Percentiles rank a stretch among this genome's conserved stretches.
Evolutionary conservation across 2,888 invertebrate genomes (phyloP).

Genomic region (Agapetus fuscipes): DNA sequence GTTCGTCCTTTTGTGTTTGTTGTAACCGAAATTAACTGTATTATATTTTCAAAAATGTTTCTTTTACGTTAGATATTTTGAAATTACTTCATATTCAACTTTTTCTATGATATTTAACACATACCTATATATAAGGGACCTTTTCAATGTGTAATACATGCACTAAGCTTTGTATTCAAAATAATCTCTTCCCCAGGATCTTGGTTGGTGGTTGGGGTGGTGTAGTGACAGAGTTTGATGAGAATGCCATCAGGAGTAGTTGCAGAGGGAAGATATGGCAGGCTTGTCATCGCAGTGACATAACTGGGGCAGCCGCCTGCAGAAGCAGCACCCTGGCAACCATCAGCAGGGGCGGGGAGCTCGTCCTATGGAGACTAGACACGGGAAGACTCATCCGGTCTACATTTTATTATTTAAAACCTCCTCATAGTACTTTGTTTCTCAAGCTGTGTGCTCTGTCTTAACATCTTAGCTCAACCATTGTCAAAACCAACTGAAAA

Average conservation of each 20-base stretch:
- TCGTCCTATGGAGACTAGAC: conserved; percentile 73
- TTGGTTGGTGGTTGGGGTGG: conserved; percentile 73
- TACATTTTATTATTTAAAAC: neutral
- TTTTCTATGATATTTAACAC: too few relatives aligned
- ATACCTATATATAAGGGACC: too few relatives aligned
- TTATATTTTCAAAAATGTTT: too few relatives aligned
- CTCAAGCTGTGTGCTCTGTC: too few relatives aligned
- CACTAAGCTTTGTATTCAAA: neutral
- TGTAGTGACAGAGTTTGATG: conserved; percentile 58
- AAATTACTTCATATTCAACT: too few relatives aligned
- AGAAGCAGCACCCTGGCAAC: conserved; percentile 63
- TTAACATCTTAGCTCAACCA: too few relatives aligned
- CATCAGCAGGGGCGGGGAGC: conserved; percentile 66
- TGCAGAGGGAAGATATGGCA: conserved; percentile 60
- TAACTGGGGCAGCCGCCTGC: conserved; percentile 58
- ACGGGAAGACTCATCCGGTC: conserved; percentile 66
- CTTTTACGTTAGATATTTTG: too few relatives aligned
- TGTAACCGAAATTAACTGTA: too few relatives aligned
- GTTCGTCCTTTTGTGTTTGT: too few relatives aligned
- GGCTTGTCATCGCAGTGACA: conserved; percentile 62
- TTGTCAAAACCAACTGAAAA: neutral
- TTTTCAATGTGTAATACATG: too few relatives aligned
- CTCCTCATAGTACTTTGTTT: neutral
- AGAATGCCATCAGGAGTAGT: conserved; percentile 40
- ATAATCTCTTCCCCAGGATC: conserved; percentile 41